Evolutionary conservation across 2,797 vertebrate species (phyloP).

Genomic region (Pristis pectinata): DNA sequence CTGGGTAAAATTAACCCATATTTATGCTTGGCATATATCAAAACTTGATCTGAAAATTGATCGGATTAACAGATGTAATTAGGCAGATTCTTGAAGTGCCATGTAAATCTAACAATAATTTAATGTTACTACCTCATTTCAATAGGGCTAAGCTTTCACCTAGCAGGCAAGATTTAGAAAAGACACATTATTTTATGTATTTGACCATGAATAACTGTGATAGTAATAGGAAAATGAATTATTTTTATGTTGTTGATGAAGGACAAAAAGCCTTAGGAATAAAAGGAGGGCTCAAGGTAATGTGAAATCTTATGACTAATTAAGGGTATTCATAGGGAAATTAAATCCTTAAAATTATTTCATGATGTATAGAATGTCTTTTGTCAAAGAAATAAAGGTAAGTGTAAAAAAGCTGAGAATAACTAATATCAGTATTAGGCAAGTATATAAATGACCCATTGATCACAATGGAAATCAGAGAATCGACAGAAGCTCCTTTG

Average conservation of each 20-base stretch:
- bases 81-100: neutral
- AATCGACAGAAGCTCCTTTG: neutral
- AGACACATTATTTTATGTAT: neutral
- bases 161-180: neutral
- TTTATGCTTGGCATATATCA: neutral
- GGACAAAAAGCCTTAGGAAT: neutral
- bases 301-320: slow-evolving; percentile 22
- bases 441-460: neutral
- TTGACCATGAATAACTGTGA: neutral
- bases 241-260: neutral
- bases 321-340: neutral
- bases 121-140: neutral
- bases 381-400: neutral
- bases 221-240: neutral
- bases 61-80: neutral
- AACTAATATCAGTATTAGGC: neutral
- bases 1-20: no score
- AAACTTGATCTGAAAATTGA: neutral
- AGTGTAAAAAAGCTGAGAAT: neutral
- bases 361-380: neutral
- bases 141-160: neutral
- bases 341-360: neutral
- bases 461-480: neutral
- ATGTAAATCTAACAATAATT: neutral
- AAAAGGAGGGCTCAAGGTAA: neutral